Conservation (phyloP, 2,797 vertebrate species). For the Neosilurus hyrtlii region DNA sequence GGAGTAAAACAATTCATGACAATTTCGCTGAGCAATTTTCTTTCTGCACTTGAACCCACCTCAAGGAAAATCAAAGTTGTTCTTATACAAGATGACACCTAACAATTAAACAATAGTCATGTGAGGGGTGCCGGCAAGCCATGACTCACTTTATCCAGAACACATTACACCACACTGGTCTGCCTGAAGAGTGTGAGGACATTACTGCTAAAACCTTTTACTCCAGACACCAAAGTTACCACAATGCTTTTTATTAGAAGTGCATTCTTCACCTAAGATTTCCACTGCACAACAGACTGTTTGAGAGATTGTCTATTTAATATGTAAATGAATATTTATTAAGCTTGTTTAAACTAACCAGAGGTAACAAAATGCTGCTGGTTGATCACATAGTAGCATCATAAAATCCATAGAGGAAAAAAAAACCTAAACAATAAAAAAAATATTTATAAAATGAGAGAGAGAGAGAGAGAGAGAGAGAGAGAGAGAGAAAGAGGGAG, state of each 20-base stretch:
- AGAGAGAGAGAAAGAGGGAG: background rate
- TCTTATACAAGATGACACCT: background rate
- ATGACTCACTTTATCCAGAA: slow-evolving; percentile 44
- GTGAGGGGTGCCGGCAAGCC: slow-evolving; percentile 32
- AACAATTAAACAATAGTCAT: slow-evolving; percentile 25
- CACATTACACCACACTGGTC: background rate
- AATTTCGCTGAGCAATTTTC: background rate
- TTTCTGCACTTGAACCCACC: background rate
- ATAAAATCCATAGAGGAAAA: background rate
- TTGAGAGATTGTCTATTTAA: background rate
- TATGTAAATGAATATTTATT: background rate
- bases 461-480: too few relatives aligned
- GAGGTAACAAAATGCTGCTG: background rate
- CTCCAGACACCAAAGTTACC: background rate
- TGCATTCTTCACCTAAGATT: background rate
- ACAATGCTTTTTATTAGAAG: background rate
- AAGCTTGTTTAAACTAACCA: background rate
- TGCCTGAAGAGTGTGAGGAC: background rate
- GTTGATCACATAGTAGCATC: background rate
- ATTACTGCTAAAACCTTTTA: background rate
- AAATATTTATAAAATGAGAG: background rate
- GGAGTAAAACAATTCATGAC: background rate
- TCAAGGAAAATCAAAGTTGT: slow-evolving; percentile 1
- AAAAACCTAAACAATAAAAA: background rate
- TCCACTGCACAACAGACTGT: background rate